Evolutionary conservation across 2,888 invertebrate species (phyloP).

Genomic region (Ophion ventricosus): DNA sequence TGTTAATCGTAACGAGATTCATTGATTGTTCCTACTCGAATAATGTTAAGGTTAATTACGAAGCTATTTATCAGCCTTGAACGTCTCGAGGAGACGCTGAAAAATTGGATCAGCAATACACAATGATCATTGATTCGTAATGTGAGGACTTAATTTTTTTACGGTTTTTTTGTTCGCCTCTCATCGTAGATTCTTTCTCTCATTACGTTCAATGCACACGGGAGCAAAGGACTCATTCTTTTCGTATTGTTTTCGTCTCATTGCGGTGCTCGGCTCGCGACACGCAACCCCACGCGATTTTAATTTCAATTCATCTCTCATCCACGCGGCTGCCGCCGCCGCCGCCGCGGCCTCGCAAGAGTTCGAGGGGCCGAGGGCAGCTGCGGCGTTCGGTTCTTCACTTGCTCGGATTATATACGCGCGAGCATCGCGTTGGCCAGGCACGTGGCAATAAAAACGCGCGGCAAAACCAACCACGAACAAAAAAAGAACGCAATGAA

Average conservation of each 20-base stretch:
- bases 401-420: slow-evolving; percentile 2
- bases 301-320: slow-evolving; percentile 57
- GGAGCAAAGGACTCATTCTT: slow-evolving; percentile 22
- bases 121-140: neutral
- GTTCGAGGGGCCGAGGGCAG: slow-evolving; percentile 32
- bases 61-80: neutral
- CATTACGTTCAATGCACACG: neutral
- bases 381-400: slow-evolving; percentile 25
- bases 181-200: neutral
- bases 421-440: slow-evolving; percentile 52
- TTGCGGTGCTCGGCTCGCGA: slow-evolving; percentile 12
- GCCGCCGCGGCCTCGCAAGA: neutral
- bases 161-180: neutral
- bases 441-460: slow-evolving; percentile 45
- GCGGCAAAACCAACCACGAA: neutral
- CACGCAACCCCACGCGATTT: slow-evolving; percentile 57
- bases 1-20: neutral
- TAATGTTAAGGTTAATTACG: neutral
- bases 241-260: slow-evolving; percentile 21
- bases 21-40: neutral
- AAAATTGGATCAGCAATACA: neutral
- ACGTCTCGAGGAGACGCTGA: neutral
- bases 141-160: neutral
- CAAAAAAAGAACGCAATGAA: neutral
- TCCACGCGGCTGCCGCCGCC: neutral